Base-by-base conservation (phyloP, 2,113 vertebrate species). In the Machaerirhynchus nigripectus region DNA sequence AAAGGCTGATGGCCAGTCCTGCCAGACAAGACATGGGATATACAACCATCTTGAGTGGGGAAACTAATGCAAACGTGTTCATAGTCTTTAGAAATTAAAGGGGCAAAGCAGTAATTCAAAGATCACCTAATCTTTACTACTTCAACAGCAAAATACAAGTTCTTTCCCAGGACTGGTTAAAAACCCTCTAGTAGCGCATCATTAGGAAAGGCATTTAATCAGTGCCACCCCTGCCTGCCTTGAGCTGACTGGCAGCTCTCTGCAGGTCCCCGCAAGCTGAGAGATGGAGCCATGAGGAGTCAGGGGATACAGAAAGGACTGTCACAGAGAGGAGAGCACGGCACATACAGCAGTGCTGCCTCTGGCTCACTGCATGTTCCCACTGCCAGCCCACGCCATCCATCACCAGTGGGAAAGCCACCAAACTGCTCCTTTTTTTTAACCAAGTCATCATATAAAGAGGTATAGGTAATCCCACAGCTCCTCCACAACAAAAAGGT, bases 361-460 rank as follows among this genome's bases (percentile, higher is more conserved):
- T 35, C 70, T 57, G 76, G 20, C 40, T 56, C 35, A 7, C 15
- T 33, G 31, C 16, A 5, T 2, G 0, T 13, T 55, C 52, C 33
- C n/a, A 2, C 12, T 35, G 53, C 4, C 2, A 86, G 73, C 59
- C 64, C 52, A 35, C 0, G 0, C 2, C 1, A 75, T 13, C 6
- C 1, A 33, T 14, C 60, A 40, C 4, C 1, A 4, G 13, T 18
- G 22, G 33, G 10, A 44, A 89, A 73, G 21, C 35, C 21, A 39
- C n/a, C 31, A 78, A 64, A 71, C 4, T 6, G 24, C 6, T 71
- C 65, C 27, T 5, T 15, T 59, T 47, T 47, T 40, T 17, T 0
- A 59, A 40, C 40, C 3, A 0, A 67, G 21, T 11, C 18, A 59
- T 33, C 5, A 3, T 19, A 47, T 11, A 46, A 70, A 75, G 30